Base-by-base conservation (phyloP, 2,797 vertebrate species). In the Rhincodon typus region DNA sequence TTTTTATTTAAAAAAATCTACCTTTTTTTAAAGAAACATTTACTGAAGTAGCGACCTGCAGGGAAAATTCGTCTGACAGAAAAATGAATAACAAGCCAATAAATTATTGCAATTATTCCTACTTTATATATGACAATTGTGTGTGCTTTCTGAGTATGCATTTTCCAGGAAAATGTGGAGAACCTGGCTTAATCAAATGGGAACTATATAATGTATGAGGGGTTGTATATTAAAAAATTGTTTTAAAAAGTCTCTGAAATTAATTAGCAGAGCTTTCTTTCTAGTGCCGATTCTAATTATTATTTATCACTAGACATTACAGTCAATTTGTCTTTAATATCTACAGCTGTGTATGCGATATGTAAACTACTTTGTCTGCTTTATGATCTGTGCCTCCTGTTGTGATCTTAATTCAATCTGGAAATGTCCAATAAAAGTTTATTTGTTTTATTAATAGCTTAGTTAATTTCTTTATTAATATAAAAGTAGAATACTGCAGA, bases 261-360 rank as follows among this genome's bases (percentile, higher is more conserved):
- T 95, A 77, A 95, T 34, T 53, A 66, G 27, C 57, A 23, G 21
- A 21, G 90, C 90, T 93, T 69, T 42, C 8, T 4, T 67, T n/a
- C 90, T 13, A 38, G 4, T 21, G 90, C 66, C 23, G 34, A 19
- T 69, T 25, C 25, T 93, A 69, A 93, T 21, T 69, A 42, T 93
- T 93, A 91, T 66, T 91, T 91, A 42, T 93, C 90, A 69, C 62
- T n/a, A 42, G n/a, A 42, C 90, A 25, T 66, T 67, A 69, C 90
- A 57, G 12, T 46, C 70, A 34, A 77, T 53, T 77, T 77, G 42
- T n/a, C 94, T 77, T 53, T 95, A 53, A 77, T 15, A 95, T 53
- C 70, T 74, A 57, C 69, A 53, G 2, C 50, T 30, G 27, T 74
- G 50, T 21, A 53, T 77, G 42, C 30, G n/a, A 74, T 53, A 10